These are phyloP conservation scores for Whitmania pigra DNA, from an alignment of 1,140 invertebrate genomes.

Conservation along the genomic window DNA sequence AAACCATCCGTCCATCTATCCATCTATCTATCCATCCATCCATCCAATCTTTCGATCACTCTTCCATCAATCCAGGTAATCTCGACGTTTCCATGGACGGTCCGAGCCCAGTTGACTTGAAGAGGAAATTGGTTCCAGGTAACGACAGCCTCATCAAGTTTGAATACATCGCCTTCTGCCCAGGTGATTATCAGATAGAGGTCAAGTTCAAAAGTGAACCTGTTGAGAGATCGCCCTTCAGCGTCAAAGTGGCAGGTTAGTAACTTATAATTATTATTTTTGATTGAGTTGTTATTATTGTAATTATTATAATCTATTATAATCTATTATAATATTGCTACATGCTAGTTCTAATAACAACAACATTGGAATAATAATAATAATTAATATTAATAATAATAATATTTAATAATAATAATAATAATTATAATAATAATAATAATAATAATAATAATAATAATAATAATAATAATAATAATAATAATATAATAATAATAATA, in stretches of 20 bases:
- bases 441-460: too few relatives aligned
- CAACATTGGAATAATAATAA: too few relatives aligned
- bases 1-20: too few relatives aligned
- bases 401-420: too few relatives aligned
- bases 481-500: too few relatives aligned
- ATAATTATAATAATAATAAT: too few relatives aligned
- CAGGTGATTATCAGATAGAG: conserved; percentile 84
- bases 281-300: too few relatives aligned
- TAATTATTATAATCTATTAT: too few relatives aligned
- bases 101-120: neutral
- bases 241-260: conserved; percentile 62
- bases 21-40: too few relatives aligned
- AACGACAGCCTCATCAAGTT: neutral
- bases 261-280: conserved; percentile 61
- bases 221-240: conserved; percentile 80
- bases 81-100: neutral
- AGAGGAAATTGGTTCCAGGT: neutral
- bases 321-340: neutral
- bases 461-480: too few relatives aligned
- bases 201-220: conserved; percentile 84
- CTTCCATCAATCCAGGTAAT: neutral
- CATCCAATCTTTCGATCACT: too few relatives aligned
- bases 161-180: conserved; percentile 33
- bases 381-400: too few relatives aligned
- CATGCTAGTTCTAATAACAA: neutral